Evolutionary conservation across 2,888 invertebrate genomes (phyloP), one percentile per base, ranked within the genome.

Genomic region (Mimumesa dahlbomi): DNA sequence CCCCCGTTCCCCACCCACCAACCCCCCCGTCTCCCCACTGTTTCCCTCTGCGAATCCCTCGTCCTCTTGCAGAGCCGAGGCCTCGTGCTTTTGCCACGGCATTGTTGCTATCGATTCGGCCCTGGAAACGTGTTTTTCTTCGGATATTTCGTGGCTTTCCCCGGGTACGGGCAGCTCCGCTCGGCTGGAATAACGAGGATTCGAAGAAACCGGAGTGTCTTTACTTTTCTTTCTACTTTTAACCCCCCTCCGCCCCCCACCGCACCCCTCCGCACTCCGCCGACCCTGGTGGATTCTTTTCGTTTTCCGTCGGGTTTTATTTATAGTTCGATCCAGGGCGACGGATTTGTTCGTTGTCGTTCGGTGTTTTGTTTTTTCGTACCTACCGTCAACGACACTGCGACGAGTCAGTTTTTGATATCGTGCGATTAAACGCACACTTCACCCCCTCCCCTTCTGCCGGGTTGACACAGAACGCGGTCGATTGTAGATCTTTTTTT

Each of bases 61-160:
- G 58, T 64, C 75, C 42, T 54, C 50, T 9, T 29, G 13, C 64
- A 56, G 25, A 64, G 54, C 65, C 38, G 66, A 83, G 85, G 80
- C 84, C 82, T 79, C 77, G 71, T 68, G 82, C 81, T 83, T 84
- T 82, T 81, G 82, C 81, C 82, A 80, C 80, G 74, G 77, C 82
- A 86, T 85, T 86, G 86, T 87, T 85, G 83, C 77, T 87, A 87
- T 87, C 85, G 87, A 88, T 88, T 87, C 79, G 79, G 48, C 73
- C 75, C 76, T 75, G 70, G 77, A 78, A 82, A 79, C 84, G 79
- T 83, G 82, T 86, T 86, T 87, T 87, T 87, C 86, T 84, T 83
- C 74, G 77, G 79, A 80, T 80, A 83, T 86, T 84, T 85, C 77
- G 82, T 82, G 82, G 82, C 77, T 82, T 82, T 82, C 72, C 64